These are phyloP conservation scores for Cheumatopsyche charites DNA, from an alignment of 1,140 invertebrate genomes.

Conservation along the genomic window DNA sequence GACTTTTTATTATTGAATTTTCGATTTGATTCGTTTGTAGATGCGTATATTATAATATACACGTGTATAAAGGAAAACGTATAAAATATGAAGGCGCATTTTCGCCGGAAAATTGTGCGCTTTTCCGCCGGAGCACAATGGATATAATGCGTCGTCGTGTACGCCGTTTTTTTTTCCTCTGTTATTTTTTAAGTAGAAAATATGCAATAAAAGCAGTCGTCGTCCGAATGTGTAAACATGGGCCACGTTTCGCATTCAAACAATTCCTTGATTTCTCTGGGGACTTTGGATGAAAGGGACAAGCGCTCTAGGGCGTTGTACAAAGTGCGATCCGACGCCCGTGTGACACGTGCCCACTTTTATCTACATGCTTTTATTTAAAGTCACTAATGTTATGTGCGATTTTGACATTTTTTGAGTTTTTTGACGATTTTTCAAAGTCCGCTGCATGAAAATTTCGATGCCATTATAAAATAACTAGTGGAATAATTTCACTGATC, in stretches of 20 bases:
- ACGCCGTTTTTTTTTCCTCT: background rate
- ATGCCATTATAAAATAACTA: too few relatives aligned
- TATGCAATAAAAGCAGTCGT: constrained; percentile 27
- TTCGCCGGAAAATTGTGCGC: background rate
- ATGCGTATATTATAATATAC: too few relatives aligned
- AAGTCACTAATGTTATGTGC: too few relatives aligned
- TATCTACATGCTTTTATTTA: too few relatives aligned
- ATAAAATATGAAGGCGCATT: constrained; percentile 2
- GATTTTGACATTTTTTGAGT: too few relatives aligned
- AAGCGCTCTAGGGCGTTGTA: constrained; percentile 10
- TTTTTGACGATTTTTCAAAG: too few relatives aligned
- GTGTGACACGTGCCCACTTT: constrained; percentile 1
- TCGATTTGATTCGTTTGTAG: too few relatives aligned
- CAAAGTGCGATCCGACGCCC: background rate
- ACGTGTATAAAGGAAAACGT: too few relatives aligned
- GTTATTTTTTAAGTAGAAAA: constrained; percentile 18
- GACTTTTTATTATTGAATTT: too few relatives aligned
- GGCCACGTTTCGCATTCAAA: constrained; percentile 31
- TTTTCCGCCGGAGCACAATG: constrained; percentile 4
- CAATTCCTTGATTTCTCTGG: constrained; percentile 37
- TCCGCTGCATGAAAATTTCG: too few relatives aligned
- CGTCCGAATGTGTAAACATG: constrained; percentile 29
- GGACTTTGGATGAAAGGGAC: constrained; percentile 28
- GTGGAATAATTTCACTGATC: too few relatives aligned
- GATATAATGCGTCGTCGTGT: background rate